Evolutionary conservation across 2,113 vertebrate species (phyloP).

Genomic region (Antechinus flavipes): DNA sequence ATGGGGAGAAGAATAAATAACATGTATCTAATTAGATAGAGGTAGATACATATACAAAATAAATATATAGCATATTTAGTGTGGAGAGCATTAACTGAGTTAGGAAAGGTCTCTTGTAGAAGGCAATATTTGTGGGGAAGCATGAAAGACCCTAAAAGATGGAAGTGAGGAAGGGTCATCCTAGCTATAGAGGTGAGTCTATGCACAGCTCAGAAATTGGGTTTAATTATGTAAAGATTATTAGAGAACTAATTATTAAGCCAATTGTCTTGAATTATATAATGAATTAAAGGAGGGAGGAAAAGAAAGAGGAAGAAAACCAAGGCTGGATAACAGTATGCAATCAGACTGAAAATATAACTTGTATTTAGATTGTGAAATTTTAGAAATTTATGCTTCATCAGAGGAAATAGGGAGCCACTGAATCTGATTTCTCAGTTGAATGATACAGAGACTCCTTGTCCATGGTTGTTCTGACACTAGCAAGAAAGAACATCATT

Average conservation of each 20-base stretch:
- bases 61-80: not conserved
- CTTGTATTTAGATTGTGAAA: not conserved
- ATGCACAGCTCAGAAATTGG: not conserved
- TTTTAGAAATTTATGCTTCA: not conserved
- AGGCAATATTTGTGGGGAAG: not conserved
- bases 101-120: not conserved
- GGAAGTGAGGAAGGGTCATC: not conserved
- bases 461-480: constrained; percentile 42
- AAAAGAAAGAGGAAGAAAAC: not conserved
- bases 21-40: not conserved
- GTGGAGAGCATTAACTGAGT: too few species aligned
- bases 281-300: not conserved
- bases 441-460: not conserved
- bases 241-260: not conserved
- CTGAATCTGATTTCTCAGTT: not conserved
- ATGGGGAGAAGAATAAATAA: not conserved
- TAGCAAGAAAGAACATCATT: constrained; percentile 36
- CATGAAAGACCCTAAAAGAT: not conserved
- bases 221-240: not conserved
- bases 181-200: not conserved
- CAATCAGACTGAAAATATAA: not conserved
- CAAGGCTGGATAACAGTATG: not conserved
- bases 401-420: not conserved
- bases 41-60: not conserved
- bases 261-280: not conserved